Conservation (phyloP, 2,888 invertebrate species). For the Periphyllus acericola region DNA sequence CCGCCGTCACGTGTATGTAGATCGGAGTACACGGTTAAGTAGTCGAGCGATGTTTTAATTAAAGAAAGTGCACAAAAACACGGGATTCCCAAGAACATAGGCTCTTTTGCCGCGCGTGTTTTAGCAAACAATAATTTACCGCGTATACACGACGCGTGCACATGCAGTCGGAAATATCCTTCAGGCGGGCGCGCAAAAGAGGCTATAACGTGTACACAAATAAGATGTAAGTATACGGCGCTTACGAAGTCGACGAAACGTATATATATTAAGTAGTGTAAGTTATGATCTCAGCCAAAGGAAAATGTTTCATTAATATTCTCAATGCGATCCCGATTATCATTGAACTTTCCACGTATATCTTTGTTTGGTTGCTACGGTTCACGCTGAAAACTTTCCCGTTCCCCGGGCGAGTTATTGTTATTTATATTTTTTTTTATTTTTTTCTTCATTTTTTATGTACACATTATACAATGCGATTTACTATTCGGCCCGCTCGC, state of each 20-base stretch:
- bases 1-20: too few relatives aligned
- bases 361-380: neutral
- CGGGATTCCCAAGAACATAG: neutral
- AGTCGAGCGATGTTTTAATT: neutral
- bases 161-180: neutral
- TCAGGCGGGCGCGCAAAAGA: neutral
- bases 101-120: neutral
- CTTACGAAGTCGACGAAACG: neutral
- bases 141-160: too few relatives aligned
- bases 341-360: neutral
- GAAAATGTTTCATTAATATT: slow-evolving; percentile 6
- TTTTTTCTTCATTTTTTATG: too few relatives aligned
- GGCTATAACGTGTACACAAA: too few relatives aligned
- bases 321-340: neutral
- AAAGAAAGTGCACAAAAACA: neutral
- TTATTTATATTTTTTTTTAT: too few relatives aligned
- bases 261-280: neutral
- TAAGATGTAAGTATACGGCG: too few relatives aligned
- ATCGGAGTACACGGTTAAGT: neutral
- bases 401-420: too few relatives aligned
- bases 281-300: neutral
- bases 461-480: too few relatives aligned
- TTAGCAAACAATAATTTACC: neutral
- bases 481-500: too few relatives aligned
- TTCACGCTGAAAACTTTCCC: neutral